Evolutionary conservation across 2,113 vertebrate species (phyloP), one percentile per base, ranked within the genome.

Genomic region (Glaucidium brasilianum): DNA sequence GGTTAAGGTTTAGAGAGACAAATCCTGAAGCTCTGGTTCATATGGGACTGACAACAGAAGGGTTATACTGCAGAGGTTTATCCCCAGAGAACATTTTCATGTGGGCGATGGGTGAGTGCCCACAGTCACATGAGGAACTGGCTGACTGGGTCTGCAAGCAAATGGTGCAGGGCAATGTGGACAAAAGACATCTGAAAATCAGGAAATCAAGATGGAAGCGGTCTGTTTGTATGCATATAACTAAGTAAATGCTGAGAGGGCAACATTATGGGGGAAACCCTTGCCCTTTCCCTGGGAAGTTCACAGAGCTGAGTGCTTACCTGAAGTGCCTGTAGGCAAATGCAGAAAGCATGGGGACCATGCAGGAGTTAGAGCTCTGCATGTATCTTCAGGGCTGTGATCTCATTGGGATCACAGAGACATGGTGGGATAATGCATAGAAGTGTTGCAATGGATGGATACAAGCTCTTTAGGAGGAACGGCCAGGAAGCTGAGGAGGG

Each of bases 161-260:
- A 69, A 39, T 2, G 2, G 5, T 76, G 9, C 4, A 10, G 37
- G 35, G 19, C 2, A 0, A 66, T 19, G 52, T 41, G 45, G 32
- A 52, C 26, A 34, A 72, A 55, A 43, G 32, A 23, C 19, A n/a
- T 6, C 34, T n/a, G 15, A 37, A 76, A 62, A n/a, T 29, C 47
- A n/a, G 7, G 21, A 49, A 76, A 49, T 30, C 47, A 39, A 39
- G 29, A 47, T 68, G 27, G 12, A 60, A 82, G 23, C 6, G n/a
- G 6, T 14, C 32, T 76, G 22, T 37, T 60, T 47, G 15, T 39
- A 39, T 68, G 11, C 25, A 7, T 26, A n/a, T 17, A 83, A 53
- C 62, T 62, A 15, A 60, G 10, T 20, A 11, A 55, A 62, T 47
- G 6, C 19, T 26, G 16, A 39, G 34, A 62, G 20, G n/a, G 39